Evolutionary conservation across 30 jellyfish, hydroid and myxozoan genomes (phyloP), one percentile per base, ranked within the genome.

Genomic region (Chironex yamaguchii): DNA sequence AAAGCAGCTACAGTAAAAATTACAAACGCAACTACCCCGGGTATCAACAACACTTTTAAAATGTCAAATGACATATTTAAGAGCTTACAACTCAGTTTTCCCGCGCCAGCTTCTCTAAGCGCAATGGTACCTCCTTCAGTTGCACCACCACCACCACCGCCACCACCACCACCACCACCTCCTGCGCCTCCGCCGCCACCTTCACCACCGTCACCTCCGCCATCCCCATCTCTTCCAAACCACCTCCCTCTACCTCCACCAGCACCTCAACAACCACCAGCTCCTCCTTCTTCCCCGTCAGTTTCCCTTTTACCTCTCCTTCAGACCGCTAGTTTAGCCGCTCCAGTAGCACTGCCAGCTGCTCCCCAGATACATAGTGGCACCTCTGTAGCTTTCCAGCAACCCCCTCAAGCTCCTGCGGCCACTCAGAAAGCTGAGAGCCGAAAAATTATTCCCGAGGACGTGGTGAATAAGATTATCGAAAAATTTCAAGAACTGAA

Each of bases 401-500:
- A 48, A 28, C 11, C 3, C 71, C 21, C 12, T 0, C 9, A 42
- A 42, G 58, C 58, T 6, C 58, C 58, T 6, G 9, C 17, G 30
- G 71, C 75, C 6, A 30, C 91, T 12, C 42, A 80, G 30, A 62
- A 31, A 14, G 71, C 89, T 2, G 92, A 67, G 21, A 78, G 97
- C 29, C 53, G 99, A 66, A 95, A 95, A 63, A 71, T 87, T 11
- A 95, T 95, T 17, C 99, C 99, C 2, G 99, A 95, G 86, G 99
- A 95, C 72, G 99, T 95, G 21, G 99, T 95, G n/a, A 96, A 95
- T 52, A 95, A 90, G 69, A 95, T 95, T 13, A 78, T 95, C 25
- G 87, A 64, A 67, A 95, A 95, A 74, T 95, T 95, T 77, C 97
- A 95, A 49, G 98, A 95, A 48, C 70, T 95, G 75, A 76, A 96